A percentile compares a stretch with the other conserved stretches of the same genome.
These are phyloP conservation scores for Seladonia tumulorum DNA, from an alignment of 2,888 invertebrate species.

Conservation along the genomic window DNA sequence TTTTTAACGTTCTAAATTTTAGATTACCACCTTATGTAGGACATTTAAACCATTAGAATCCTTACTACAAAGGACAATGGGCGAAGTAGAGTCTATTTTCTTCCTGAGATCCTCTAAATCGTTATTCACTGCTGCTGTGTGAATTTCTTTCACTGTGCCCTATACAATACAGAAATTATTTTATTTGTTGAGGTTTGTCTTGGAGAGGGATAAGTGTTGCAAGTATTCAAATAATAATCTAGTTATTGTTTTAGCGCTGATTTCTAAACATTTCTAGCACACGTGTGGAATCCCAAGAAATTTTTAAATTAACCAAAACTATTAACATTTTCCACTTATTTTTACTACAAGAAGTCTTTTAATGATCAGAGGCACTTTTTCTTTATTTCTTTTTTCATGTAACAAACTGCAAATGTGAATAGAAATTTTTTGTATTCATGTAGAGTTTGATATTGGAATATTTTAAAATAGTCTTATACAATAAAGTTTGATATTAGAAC, in stretches of 20 bases:
- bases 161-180: constrained; percentile 77
- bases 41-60: constrained; percentile 93
- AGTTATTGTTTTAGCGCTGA: background rate
- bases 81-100: constrained; percentile 89
- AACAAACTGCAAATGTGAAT: too few species aligned
- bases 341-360: too few species aligned
- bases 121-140: constrained; percentile 91
- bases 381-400: too few species aligned
- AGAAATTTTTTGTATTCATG: too few species aligned
- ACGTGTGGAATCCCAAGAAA: too few species aligned
- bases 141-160: constrained; percentile 93
- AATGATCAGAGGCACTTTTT: too few species aligned
- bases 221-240: background rate
- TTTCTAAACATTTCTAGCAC: background rate
- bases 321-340: too few species aligned
- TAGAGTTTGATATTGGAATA: too few species aligned
- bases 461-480: too few species aligned
- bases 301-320: too few species aligned
- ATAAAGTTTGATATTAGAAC: too few species aligned
- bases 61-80: constrained; percentile 90
- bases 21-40: constrained; percentile 90
- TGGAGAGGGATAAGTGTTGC: background rate
- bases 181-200: background rate
- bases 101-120: constrained; percentile 90
- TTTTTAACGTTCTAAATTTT: background rate